Evolutionary conservation across 2,888 invertebrate genomes (phyloP).

Genomic region (Pollenia labialis): DNA sequence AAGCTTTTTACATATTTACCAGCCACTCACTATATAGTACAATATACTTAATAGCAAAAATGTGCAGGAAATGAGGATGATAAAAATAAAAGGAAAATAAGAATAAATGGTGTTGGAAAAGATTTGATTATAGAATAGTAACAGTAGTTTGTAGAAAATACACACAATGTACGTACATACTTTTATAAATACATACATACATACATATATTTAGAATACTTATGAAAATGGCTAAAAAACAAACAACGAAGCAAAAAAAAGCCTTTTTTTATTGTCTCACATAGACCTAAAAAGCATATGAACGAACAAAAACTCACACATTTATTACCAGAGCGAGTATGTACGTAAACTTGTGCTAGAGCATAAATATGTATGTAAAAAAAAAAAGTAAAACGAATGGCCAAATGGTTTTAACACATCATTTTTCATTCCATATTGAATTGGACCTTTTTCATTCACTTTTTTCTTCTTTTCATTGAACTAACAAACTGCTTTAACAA

Average conservation of each 20-base stretch:
- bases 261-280: conserved; percentile 13
- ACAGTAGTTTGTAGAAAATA: conserved; percentile 25
- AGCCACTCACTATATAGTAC: conserved; percentile 8
- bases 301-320: conserved; percentile 22
- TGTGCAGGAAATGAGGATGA: conserved; percentile 33
- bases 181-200: not conserved
- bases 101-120: conserved; percentile 63
- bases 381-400: conserved; percentile 47
- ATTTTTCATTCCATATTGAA: conserved; percentile 69
- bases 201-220: conserved; percentile 19
- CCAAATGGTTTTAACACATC: conserved; percentile 67
- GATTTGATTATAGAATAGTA: conserved; percentile 69
- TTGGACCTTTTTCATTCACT: conserved; percentile 27
- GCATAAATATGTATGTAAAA: conserved; percentile 49
- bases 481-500: conserved; percentile 21
- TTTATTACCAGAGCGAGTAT: conserved; percentile 23
- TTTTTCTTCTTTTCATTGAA: conserved; percentile 4
- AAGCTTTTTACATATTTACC: conserved; percentile 62
- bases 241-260: conserved; percentile 16
- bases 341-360: not conserved
- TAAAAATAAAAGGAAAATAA: conserved; percentile 33
- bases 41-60: conserved; percentile 19
- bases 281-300: conserved; percentile 47
- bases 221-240: conserved; percentile 32
- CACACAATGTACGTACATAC: not conserved